Conservation (phyloP, 2,113 vertebrate species). For the Callospermophilus lateralis region DNA sequence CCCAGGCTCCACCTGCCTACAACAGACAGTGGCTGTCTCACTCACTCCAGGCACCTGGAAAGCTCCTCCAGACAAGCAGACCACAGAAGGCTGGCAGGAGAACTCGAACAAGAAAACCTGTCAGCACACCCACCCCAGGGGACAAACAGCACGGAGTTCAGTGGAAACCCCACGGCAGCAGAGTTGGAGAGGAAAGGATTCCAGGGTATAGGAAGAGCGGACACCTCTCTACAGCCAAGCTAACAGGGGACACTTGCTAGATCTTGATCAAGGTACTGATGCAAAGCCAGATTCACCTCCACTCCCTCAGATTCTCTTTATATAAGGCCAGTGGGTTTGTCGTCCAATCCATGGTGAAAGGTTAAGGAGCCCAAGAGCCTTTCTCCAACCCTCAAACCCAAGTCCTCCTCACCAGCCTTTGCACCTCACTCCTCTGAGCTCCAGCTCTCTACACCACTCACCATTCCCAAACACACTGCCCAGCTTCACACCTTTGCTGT, state of each 20-base stretch:
- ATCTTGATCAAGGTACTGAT: background rate
- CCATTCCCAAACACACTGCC: background rate
- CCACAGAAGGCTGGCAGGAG: constrained; percentile 21
- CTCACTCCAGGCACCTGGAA: background rate
- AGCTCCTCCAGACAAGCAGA: background rate
- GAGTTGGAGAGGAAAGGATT: background rate
- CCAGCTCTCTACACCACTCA: background rate
- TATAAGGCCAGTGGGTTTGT: background rate
- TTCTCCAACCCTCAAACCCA: background rate
- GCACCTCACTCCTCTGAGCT: background rate
- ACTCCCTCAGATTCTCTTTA: background rate
- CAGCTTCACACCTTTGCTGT: background rate
- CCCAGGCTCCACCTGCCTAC: background rate
- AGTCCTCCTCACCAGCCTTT: background rate
- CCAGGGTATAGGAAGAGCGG: background rate
- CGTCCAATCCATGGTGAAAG: background rate
- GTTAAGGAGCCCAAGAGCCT: background rate
- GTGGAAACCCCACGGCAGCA: background rate
- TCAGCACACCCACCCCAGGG: background rate
- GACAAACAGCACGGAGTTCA: background rate
- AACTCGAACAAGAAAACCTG: constrained; percentile 37
- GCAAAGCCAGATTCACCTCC: background rate
- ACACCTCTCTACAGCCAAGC: background rate
- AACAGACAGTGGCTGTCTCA: background rate
- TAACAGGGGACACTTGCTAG: background rate